Evolutionary conservation across 92 coral and sea anemone genomes (phyloP).

Genomic region (Palythoa grandiflora): DNA sequence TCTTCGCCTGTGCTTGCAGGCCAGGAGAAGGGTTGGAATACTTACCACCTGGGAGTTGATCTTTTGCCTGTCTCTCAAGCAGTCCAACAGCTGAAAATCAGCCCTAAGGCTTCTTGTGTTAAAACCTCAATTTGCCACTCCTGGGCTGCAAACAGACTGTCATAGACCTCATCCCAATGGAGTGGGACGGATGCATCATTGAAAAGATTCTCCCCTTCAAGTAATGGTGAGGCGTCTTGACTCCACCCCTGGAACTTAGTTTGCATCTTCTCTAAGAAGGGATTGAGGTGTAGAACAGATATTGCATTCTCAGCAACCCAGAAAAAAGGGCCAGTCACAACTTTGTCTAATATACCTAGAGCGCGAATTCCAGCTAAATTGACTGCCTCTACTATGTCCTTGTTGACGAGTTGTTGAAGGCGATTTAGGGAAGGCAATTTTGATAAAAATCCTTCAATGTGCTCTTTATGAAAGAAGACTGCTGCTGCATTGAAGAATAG

Average conservation of each 20-base stretch:
- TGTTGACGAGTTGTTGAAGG: slow-evolving; percentile 37
- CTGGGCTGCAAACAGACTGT: slow-evolving; percentile 52
- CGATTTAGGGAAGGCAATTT: slow-evolving; percentile 56
- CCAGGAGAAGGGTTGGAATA: too few relatives aligned
- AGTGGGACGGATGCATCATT: slow-evolving; percentile 44
- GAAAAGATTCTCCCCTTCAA: slow-evolving; percentile 52
- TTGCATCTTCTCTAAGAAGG: slow-evolving; percentile 52
- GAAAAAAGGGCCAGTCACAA: slow-evolving; percentile 58
- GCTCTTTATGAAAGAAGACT: slow-evolving; percentile 37
- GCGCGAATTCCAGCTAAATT: slow-evolving; percentile 50
- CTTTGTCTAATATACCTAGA: slow-evolving; percentile 47
- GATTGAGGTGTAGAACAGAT: slow-evolving; percentile 55
- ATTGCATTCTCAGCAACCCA: slow-evolving; percentile 53
- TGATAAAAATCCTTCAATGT: slow-evolving; percentile 32
- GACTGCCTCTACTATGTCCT: slow-evolving; percentile 51
- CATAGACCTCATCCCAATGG: slow-evolving; percentile 48
- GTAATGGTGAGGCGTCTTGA: slow-evolving; percentile 50
- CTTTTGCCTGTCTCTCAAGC: too few relatives aligned
- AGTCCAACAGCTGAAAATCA: slow-evolving; percentile 46
- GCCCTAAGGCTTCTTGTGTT: slow-evolving; percentile 56
- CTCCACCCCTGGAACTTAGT: slow-evolving; percentile 52
- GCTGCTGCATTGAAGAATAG: slow-evolving; percentile 47
- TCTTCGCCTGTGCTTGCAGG: too few relatives aligned
- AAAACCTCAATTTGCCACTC: slow-evolving; percentile 47
- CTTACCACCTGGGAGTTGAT: slow-evolving; percentile 31